phyloP scores from a whole-genome alignment of 2,888 invertebrate genomes.

The Leptinotarsa haldemani region DNA sequence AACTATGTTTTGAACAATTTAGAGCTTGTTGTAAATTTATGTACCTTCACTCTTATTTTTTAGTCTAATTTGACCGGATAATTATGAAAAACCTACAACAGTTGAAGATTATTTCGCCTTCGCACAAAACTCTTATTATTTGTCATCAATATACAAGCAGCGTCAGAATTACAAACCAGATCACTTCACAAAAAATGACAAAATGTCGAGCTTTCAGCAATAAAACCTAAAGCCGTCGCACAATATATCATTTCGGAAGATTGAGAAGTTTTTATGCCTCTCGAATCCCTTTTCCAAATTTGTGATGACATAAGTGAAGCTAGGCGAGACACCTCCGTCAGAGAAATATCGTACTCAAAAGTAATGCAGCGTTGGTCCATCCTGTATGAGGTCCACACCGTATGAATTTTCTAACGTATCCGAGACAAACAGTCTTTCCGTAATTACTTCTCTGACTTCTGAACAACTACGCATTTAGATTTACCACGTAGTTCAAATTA shows the following conservation, averaged over 20 bases:
- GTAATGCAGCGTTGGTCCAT: neutral
- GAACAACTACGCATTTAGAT: neutral
- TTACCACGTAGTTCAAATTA: slow-evolving; percentile 9
- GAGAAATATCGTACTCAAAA: slow-evolving; percentile 1
- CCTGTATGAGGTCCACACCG: neutral
- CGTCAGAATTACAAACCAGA: slow-evolving; percentile 22
- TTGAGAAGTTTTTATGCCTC: slow-evolving; percentile 32
- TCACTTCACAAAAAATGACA: slow-evolving; percentile 20
- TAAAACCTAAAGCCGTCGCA: slow-evolving; percentile 32
- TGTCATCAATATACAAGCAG: slow-evolving; percentile 7
- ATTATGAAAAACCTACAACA: neutral
- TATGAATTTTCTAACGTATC: neutral
- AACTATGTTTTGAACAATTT: too few species aligned
- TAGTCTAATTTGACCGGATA: too few species aligned
- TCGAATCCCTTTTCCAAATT: slow-evolving; percentile 37
- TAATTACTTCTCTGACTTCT: too few species aligned
- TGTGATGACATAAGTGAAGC: slow-evolving; percentile 44
- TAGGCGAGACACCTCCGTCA: slow-evolving; percentile 12
- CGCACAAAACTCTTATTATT: neutral
- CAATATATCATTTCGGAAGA: slow-evolving; percentile 32
- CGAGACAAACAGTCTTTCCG: too few species aligned
- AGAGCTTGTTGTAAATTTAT: too few species aligned
- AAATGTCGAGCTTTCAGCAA: slow-evolving; percentile 31
- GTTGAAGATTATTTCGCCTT: neutral
- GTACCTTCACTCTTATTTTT: too few species aligned